phyloP scores from a whole-genome alignment of 2,888 invertebrate genomes.

The Taenaris catops region DNA sequence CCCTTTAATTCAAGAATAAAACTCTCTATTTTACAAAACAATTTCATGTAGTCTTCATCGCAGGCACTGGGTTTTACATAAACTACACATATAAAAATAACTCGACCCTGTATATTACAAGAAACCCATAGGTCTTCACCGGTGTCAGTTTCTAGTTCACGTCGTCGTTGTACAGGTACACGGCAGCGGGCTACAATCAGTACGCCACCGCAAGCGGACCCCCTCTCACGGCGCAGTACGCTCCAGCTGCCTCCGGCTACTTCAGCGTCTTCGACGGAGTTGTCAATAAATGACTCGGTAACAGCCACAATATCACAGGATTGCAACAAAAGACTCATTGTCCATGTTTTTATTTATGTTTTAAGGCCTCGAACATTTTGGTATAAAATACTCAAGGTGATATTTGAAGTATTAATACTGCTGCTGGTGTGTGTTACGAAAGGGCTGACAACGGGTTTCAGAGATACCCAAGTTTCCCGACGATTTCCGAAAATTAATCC shows the following conservation, averaged over 20 bases:
- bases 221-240: slow-evolving; percentile 16
- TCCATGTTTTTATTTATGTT: too few species aligned
- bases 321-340: too few species aligned
- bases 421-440: neutral
- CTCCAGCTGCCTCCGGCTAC: slow-evolving; percentile 11
- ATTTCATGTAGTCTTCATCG: slow-evolving; percentile 15
- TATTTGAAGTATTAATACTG: neutral
- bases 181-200: slow-evolving; percentile 6
- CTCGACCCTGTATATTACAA: slow-evolving; percentile 8
- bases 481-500: neutral
- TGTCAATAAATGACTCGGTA: slow-evolving; percentile 5
- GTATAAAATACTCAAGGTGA: neutral
- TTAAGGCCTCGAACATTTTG: neutral
- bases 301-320: slow-evolving; percentile 12
- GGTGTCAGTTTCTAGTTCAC: slow-evolving; percentile 14
- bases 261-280: slow-evolving; percentile 14
- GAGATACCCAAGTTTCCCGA: too few species aligned
- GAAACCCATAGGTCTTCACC: slow-evolving; percentile 22
- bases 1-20: slow-evolving; percentile 11
- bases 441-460: neutral
- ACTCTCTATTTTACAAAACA: slow-evolving; percentile 16
- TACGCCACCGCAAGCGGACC: neutral
- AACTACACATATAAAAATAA: slow-evolving; percentile 15
- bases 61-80: slow-evolving; percentile 19
- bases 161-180: slow-evolving; percentile 8